Conservation (phyloP, 2,113 vertebrate genomes). For the Ancistrus triradiatus region DNA sequence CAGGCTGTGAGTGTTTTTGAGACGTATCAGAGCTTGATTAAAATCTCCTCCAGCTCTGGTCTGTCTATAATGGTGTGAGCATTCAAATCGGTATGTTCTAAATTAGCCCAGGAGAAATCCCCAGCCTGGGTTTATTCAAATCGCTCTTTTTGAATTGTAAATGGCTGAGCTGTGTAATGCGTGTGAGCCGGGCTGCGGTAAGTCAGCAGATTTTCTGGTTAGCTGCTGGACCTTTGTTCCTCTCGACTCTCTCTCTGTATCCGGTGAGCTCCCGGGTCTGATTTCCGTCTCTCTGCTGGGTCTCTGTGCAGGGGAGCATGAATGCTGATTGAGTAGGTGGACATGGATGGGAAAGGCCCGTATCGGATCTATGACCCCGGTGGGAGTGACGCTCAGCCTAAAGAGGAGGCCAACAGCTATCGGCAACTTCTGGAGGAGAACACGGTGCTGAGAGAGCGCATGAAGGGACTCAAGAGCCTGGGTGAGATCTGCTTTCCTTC, state of each 20-base stretch:
- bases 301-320: conserved; percentile 53
- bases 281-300: neutral
- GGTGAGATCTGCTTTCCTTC: conserved; percentile 66
- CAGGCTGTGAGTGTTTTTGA: no score
- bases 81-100: conserved; percentile 37
- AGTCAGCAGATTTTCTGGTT: neutral
- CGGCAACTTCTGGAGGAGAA: conserved; percentile 89
- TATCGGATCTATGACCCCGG: conserved; percentile 97
- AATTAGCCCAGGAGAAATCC: conserved; percentile 42
- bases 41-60: no score
- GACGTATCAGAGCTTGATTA: no score
- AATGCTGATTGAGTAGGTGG: conserved; percentile 57
- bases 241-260: neutral
- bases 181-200: neutral
- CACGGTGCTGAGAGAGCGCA: conserved; percentile 83
- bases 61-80: conserved; percentile 21
- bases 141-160: conserved; percentile 39
- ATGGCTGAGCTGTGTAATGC: conserved; percentile 3
- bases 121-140: conserved; percentile 45
- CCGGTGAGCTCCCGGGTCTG: neutral
- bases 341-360: conserved; percentile 91
- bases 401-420: conserved; percentile 70
- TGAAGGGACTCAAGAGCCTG: conserved; percentile 92
- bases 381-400: conserved; percentile 72
- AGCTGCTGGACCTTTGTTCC: neutral